Conservation (phyloP, 2,113 vertebrate genomes). For the Paramormyrops kingsleyae region DNA sequence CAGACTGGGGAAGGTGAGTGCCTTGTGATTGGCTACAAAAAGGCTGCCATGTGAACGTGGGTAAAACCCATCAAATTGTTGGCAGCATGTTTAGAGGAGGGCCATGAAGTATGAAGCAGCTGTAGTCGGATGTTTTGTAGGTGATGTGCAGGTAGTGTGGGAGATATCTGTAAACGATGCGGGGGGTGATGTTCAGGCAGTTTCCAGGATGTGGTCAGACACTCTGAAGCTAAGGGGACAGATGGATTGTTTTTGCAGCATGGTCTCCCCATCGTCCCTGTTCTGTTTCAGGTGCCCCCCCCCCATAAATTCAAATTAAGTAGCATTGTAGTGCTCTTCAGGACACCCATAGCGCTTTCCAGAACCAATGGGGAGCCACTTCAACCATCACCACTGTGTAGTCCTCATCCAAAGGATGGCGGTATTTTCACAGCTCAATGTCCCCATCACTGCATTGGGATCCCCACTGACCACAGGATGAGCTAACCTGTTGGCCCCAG, state of each 20-base stretch:
- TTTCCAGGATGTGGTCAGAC: background rate
- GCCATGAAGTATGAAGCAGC: background rate
- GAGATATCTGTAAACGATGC: background rate
- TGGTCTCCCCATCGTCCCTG: background rate
- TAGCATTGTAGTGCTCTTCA: background rate
- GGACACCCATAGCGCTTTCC: no score
- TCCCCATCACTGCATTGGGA: no score
- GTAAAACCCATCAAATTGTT: background rate
- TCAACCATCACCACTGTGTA: no score
- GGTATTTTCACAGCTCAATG: background rate
- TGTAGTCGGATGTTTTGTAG: background rate
- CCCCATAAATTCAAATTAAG: background rate
- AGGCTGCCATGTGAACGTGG: background rate
- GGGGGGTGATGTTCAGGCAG: background rate
- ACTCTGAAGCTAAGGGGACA: background rate
- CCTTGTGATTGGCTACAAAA: background rate
- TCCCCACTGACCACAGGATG: no score
- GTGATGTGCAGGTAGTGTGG: background rate
- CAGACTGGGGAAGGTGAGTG: background rate
- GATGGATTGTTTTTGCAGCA: background rate
- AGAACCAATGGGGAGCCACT: no score
- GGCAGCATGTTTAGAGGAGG: background rate
- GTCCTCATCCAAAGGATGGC: background rate
- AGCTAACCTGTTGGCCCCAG: no score
- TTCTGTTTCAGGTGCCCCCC: background rate